A percentile compares a stretch with the other conserved stretches of the same genome.
Conservation (phyloP, 2,888 invertebrate species). For the Campoplex capitator region DNA sequence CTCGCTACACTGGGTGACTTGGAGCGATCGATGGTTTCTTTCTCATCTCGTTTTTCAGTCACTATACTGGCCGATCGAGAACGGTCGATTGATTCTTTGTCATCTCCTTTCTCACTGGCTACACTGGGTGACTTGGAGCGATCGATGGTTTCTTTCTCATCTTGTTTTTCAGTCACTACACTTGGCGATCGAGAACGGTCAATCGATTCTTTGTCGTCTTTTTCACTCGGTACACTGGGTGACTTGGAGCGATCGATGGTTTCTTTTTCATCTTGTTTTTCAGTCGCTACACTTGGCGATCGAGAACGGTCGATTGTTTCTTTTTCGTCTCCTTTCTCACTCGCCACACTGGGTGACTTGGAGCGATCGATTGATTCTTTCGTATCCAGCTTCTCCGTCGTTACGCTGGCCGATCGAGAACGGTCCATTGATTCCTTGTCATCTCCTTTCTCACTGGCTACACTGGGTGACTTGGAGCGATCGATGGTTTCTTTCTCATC, state of each 20-base stretch:
- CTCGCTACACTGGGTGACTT: conserved; percentile 42
- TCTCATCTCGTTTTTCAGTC: conserved; percentile 1
- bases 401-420: too few relatives aligned
- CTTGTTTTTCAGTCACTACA: conserved; percentile 35
- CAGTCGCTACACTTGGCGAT: too few relatives aligned
- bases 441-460: not conserved
- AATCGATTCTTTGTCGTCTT: not conserved
- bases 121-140: conserved; percentile 57
- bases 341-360: too few relatives aligned
- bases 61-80: conserved; percentile 42
- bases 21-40: not conserved
- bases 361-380: too few relatives aligned
- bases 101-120: conserved; percentile 37
- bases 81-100: not conserved
- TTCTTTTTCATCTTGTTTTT: too few relatives aligned
- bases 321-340: too few relatives aligned
- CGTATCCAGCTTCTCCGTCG: too few relatives aligned
- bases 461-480: conserved; percentile 45
- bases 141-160: conserved; percentile 7
- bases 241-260: too few relatives aligned
- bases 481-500: conserved; percentile 22
- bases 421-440: too few relatives aligned
- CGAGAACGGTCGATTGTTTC: too few relatives aligned
- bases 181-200: conserved; percentile 60
- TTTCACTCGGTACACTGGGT: conserved; percentile 44